Base-by-base conservation (phyloP, 2,113 vertebrate genomes). In the Nothobranchius kuhntae region DNA sequence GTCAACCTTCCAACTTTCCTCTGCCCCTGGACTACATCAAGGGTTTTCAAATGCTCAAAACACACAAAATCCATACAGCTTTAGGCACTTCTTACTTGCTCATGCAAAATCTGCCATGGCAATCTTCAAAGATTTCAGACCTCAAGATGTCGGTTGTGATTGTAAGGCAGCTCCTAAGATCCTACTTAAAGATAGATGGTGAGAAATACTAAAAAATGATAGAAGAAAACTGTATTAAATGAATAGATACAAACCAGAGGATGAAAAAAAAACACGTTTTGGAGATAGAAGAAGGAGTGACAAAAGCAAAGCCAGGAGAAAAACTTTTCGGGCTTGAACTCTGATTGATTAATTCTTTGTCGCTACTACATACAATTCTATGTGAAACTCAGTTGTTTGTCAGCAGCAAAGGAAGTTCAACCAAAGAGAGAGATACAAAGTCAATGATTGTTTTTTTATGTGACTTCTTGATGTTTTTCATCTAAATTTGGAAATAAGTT, bases 1-100 rank as follows among this genome's bases (percentile, higher is more conserved):
- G 64, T 68, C 55, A 56, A 59, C 51, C 53, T 79, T 71, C 54
- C 15, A 76, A 77, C 63, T 56, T 56, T 53, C n/a, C 14, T 44
- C 11, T 44, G 54, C 12, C 57, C 59, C 15, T 2, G 42, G 14
- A 64, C 47, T 30, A 30, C 30, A 30, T 3, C 30, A 30, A 4
- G 30, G 30, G 30, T 30, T 30, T 30, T 30, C 30, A 30, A 30
- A 30, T 4, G 4, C 4, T 30, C 24, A 35, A 38, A 45, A 44
- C 48, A 61, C 14, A 14, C 35, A n/a, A 24, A 71, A 58, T 50
- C 24, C 26, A 48, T 53, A 15, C 26, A 5, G 15, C 57, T 66
- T 3, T n/a, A 3, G 40, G 8, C 61, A 47, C 44, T 46, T 12
- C 38, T 63, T 36, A 57, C 35, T 53, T 52, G 21, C 58, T 65